Evolutionary conservation across 92 coral and sea anemone species (phyloP), one percentile per base, ranked within the genome.

Genomic region (Epizoanthus scotinus): DNA sequence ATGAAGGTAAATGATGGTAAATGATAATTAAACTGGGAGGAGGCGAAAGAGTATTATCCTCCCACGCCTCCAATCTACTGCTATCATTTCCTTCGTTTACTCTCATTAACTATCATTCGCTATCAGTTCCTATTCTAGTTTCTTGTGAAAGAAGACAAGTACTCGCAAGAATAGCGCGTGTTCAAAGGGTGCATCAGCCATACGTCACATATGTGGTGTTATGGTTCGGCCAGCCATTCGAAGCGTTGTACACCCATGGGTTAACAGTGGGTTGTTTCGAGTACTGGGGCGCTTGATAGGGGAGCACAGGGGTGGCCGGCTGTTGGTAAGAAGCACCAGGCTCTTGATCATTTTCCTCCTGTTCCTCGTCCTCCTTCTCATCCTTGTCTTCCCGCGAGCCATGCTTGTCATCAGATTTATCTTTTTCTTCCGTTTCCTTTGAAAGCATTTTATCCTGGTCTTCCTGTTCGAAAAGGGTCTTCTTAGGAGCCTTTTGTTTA

Each of bases 191-290:
- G 2, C 8, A 12, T 59, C 38, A 75, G 12, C 81, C 81, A 36
- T 75, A 75, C 3, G 63, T 58, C 55, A 75, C 67, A 8, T 58
- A 75, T 22, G 67, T 59, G 9, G 69, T 75, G 38, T 75, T 75
- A 34, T 58, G 81, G 14, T 66, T 34, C 0, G 81, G 81, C 81
- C 81, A 75, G 17, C 81, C 81, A 21, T 75, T 75, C 20, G 81
- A 40, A n/a, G 81, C 22, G 28, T 75, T 75, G 44, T 75, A 75
- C 56, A 75, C 26, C 81, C 67, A 75, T 13, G 81, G 81, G 15
- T 75, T 75, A 18, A 38, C 22, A 21, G 81, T 58, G 25, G 81
- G 81, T 34, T 75, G 81, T 2, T 59, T 58, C 17, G 42, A 40
- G 62, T 31, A 75, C 15, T 40, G 81, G 21, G 81, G 81, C 1